These are phyloP conservation scores for Zaprionus gabonicus DNA, from an alignment of 1,140 invertebrate genomes.

Conservation along the genomic window DNA sequence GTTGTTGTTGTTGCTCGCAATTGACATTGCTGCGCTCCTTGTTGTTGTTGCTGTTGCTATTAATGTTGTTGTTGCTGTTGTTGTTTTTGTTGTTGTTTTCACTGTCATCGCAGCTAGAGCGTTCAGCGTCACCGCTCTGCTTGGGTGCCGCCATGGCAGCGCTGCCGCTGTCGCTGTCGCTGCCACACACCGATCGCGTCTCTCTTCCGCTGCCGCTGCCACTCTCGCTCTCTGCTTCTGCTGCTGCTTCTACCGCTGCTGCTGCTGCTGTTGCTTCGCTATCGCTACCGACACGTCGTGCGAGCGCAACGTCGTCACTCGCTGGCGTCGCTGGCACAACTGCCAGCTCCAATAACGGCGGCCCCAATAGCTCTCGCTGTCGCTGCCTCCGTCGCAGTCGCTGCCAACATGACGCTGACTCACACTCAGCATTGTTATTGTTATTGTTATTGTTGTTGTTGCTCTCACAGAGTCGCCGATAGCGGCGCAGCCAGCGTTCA, in stretches of 20 bases:
- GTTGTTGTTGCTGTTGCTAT: slow-evolving; percentile 26
- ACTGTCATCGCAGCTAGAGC: slow-evolving; percentile 42
- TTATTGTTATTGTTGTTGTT: slow-evolving; percentile 13
- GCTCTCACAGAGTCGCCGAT: slow-evolving; percentile 35
- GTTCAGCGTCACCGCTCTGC: slow-evolving; percentile 49
- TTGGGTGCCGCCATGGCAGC: slow-evolving; percentile 69
- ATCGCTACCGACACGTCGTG: slow-evolving; percentile 35
- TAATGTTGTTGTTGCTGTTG: slow-evolving; percentile 24
- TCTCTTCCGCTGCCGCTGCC: slow-evolving; percentile 6
- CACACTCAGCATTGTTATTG: slow-evolving; percentile 41
- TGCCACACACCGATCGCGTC: slow-evolving; percentile 4
- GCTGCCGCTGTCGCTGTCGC: slow-evolving; percentile 11
- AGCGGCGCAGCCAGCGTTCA: slow-evolving; percentile 40
- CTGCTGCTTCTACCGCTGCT: not conserved
- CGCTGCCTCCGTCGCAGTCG: not conserved
- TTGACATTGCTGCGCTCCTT: slow-evolving; percentile 12
- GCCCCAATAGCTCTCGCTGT: slow-evolving; percentile 29
- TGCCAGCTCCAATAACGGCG: slow-evolving; percentile 41
- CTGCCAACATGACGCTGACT: slow-evolving; percentile 48
- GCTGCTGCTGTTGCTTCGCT: slow-evolving; percentile 21
- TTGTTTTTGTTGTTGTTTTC: slow-evolving; percentile 51
- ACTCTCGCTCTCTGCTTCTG: slow-evolving; percentile 13
- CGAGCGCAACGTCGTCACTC: slow-evolving; percentile 66
- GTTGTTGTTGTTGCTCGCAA: slow-evolving; percentile 36
- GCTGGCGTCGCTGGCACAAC: slow-evolving; percentile 52